Evolutionary conservation across 2,888 invertebrate genomes (phyloP), one percentile per base, ranked within the genome.

Genomic region (Ernsta delagoae): DNA sequence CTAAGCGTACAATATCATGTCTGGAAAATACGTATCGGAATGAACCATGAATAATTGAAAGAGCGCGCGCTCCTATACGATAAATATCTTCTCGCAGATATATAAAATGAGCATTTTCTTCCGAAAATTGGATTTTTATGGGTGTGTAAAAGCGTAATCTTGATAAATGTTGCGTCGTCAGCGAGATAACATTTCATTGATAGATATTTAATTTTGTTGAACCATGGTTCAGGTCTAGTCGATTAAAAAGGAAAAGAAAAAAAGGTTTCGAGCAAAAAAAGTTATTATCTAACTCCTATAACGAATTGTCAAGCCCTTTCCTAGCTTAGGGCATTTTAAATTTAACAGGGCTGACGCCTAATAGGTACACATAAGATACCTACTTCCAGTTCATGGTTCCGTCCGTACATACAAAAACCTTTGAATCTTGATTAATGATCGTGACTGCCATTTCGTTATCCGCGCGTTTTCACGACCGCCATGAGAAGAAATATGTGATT

Each of bases 41-140:
- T 60, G 43, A 53, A 53, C 60, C 60, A n/a, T 67, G 61, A 61
- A 67, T 67, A 67, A 67, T 67, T 67, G 67, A 67, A 56, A 54
- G 53, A 36, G 60, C 54, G 16, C 54, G 60, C 60, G 68, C 67
- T 60, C 56, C 59, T 45, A 72, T 54, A 34, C 54, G 57, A 54
- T 74, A 68, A 71, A 73, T 74, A 71, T 72, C 69, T 70, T 70
- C 24, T 8, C 8, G 72, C 72, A 70, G 71, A 69, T 67, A 45
- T 59, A 70, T 59, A 62, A 70, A 72, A 72, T 72, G 74, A 70
- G 70, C 61, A 65, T 65, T 71, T 59, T 43, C 62, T 41, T 57
- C 57, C 5, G 57, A 60, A 70, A 70, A 72, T 70, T 71, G 64
- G 71, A 66, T 66, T 72, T 71, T 74, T 72, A 72, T 69, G 64